Percentiles rank a stretch among this genome's conserved stretches.
phyloP scores from a whole-genome alignment of 2,113 vertebrate genomes.

The Neotoma lepida region DNA sequence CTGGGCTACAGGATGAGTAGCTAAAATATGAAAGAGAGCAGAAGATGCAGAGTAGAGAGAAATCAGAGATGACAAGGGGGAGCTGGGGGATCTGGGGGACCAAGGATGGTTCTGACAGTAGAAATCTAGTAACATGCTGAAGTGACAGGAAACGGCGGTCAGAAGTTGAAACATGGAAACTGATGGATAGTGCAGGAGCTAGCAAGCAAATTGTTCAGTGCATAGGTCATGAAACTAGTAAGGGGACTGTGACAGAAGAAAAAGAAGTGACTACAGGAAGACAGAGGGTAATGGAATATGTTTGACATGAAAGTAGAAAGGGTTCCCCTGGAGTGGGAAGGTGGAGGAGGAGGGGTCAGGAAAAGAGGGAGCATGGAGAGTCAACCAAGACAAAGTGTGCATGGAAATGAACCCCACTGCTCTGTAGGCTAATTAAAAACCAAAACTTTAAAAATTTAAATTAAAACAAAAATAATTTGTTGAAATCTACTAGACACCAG shows the following conservation, averaged over 20 bases:
- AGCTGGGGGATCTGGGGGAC: neutral
- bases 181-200: neutral
- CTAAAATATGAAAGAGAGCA: neutral
- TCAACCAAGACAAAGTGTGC: neutral
- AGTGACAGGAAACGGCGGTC: neutral
- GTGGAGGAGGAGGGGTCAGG: neutral
- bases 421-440: neutral
- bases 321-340: neutral
- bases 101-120: neutral
- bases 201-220: neutral
- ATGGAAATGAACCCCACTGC: neutral
- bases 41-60: neutral
- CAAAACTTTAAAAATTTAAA: neutral
- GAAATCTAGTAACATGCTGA: neutral
- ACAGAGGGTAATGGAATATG: neutral
- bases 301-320: neutral
- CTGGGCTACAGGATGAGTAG: too few species aligned
- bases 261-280: neutral
- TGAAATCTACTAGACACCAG: neutral
- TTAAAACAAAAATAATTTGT: neutral
- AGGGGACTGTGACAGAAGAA: neutral
- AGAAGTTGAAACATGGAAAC: constrained; percentile 2
- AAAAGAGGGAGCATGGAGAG: neutral
- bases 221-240: neutral
- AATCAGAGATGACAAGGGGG: neutral